Percentiles rank a stretch among this genome's conserved stretches.
These are phyloP conservation scores for Octomys mimax DNA, from an alignment of 2,797 vertebrate genomes.

Conservation along the genomic window DNA sequence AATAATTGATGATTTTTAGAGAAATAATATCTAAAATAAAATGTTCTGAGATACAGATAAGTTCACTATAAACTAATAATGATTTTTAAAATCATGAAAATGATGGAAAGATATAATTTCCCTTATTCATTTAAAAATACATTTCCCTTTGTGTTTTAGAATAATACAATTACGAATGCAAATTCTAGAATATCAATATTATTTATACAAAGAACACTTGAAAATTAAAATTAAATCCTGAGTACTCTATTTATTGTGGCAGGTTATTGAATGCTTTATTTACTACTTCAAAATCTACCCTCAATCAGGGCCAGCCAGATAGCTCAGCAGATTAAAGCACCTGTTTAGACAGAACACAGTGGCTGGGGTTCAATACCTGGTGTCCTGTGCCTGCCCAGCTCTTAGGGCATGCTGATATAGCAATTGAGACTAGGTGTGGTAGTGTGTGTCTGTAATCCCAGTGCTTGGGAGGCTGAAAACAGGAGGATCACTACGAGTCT, in stretches of 20 bases:
- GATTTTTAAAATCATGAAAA: not conserved
- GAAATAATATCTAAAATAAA: not conserved
- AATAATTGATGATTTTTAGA: not conserved
- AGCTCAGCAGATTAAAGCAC: too few species aligned
- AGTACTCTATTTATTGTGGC: not conserved
- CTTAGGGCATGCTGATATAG: too few species aligned
- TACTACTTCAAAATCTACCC: not conserved
- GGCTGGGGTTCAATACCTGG: too few species aligned
- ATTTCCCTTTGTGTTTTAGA: not conserved
- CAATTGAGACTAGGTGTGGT: too few species aligned
- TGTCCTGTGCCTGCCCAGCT: too few species aligned
- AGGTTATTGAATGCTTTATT: not conserved
- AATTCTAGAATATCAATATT: not conserved
- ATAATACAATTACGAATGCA: not conserved
- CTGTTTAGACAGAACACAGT: too few species aligned
- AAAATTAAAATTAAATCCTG: not conserved
- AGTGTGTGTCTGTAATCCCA: too few species aligned
- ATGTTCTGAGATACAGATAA: not conserved
- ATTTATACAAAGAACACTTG: not conserved
- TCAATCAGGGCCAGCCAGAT: too few species aligned
- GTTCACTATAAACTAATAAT: not conserved
- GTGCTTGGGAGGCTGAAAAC: too few species aligned
- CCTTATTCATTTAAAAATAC: not conserved
- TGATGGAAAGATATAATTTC: not conserved
- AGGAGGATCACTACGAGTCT: too few species aligned